Base-by-base conservation (phyloP, 2,888 invertebrate genomes). In the Eugnorisma glareosa region DNA sequence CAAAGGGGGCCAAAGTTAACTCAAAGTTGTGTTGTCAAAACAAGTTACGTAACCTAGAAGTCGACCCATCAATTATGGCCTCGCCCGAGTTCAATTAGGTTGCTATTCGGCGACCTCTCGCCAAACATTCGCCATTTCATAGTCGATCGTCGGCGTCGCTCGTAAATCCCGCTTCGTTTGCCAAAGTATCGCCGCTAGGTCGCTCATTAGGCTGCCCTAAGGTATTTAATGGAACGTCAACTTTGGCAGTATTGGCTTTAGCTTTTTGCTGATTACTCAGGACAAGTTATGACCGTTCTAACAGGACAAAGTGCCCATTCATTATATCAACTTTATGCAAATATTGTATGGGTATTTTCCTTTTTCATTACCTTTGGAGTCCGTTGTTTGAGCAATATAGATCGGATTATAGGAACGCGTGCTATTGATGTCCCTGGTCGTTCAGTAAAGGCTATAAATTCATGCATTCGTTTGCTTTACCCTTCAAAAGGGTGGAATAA, bases 131-230 rank as follows among this genome's bases (percentile, higher is more conserved):
- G 79, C 83, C 61, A 72, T 87, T 88, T 85, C 64, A 74, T 71
- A 77, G 79, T 70, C 75, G 71, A 85, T 77, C 73, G 75, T 78
- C 73, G 74, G 28, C 63, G 57, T 67, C 57, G 73, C 81, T 84
- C 88, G 83, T 89, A 88, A 89, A 89, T 84, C 80, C 73, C 63
- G 67, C 73, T 75, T 69, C 70, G 73, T 88, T 86, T 81, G 57
- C 82, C 70, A 72, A 84, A 85, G 83, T 80, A 88, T 45, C 75
- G 75, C 31, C 59, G 31, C 63, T 74, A 71, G 63, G 72, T 54
- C 66, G 61, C 71, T 88, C 87, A 88, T 89, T 89, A 89, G 75
- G 67, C 54, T 61, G 64, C 81, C 71, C 67, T 72, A 72, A 83
- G 76, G 74, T 82, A 79, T 79, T 73, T 77, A 86, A 83, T 85